Conservation (phyloP, 2,797 vertebrate genomes). For the Peromyscus melanophrys region DNA sequence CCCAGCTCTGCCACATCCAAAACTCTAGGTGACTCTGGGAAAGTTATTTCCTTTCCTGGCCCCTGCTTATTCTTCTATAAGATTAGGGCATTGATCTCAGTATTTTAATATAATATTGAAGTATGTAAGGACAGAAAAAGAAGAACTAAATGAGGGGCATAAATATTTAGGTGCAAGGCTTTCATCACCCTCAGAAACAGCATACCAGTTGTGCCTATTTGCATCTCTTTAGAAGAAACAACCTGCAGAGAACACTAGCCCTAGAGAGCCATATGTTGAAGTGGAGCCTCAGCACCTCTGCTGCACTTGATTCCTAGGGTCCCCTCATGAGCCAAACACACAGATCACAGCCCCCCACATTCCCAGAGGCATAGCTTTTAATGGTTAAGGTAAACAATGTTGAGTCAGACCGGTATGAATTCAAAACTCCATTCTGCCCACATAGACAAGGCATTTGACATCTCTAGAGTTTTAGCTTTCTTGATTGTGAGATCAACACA, state of each 20-base stretch:
- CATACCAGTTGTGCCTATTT: neutral
- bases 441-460: neutral
- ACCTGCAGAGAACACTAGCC: neutral
- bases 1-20: neutral
- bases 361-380: neutral
- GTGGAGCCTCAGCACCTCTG: neutral
- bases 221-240: slow-evolving; percentile 59
- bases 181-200: neutral
- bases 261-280: neutral
- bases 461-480: slow-evolving; percentile 45
- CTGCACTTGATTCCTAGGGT: neutral
- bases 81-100: neutral
- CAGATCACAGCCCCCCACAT: neutral
- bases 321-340: neutral
- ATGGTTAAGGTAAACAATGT: slow-evolving; percentile 9
- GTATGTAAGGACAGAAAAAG: neutral
- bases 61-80: slow-evolving; percentile 23
- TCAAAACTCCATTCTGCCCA: slow-evolving; percentile 32
- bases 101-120: slow-evolving; percentile 32
- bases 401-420: neutral
- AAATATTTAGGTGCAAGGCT: neutral
- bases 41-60: neutral
- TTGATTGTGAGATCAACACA: slow-evolving; percentile 59
- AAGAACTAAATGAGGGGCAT: neutral
- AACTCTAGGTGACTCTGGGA: neutral